These are phyloP conservation scores for Porites rus DNA, from an alignment of 92 coral and sea anemone species.

Conservation along the genomic window DNA sequence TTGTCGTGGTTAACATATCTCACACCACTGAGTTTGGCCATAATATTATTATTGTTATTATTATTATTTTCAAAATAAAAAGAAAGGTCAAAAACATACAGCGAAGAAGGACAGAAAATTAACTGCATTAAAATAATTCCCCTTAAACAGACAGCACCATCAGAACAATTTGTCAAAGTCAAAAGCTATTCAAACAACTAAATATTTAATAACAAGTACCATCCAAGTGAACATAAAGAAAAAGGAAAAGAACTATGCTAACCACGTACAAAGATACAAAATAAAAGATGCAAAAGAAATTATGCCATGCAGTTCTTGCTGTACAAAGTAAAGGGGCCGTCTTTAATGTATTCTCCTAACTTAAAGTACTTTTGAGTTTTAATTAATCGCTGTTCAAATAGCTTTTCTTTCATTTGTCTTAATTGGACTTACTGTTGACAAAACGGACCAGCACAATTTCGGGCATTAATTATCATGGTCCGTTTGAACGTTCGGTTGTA, in stretches of 20 bases:
- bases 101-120: no score
- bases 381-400: slow-evolving; percentile 16
- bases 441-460: background rate
- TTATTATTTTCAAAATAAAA: no score
- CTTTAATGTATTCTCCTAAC: background rate
- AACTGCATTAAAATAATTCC: no score
- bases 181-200: background rate
- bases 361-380: slow-evolving; percentile 6
- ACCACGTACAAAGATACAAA: no score
- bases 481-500: no score
- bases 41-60: no score
- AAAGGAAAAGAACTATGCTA: background rate
- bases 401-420: background rate
- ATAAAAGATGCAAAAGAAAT: background rate
- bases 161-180: background rate
- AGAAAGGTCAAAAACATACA: no score
- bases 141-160: background rate
- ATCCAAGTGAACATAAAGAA: background rate
- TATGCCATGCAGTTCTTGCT: background rate
- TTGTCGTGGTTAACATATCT: no score
- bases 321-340: background rate
- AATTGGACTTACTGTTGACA: background rate
- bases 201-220: no score
- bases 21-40: no score
- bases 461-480: no score